Evolutionary conservation across 2,113 vertebrate genomes (phyloP), one percentile per base, ranked within the genome.

Genomic region (Prunella fulvescens): DNA sequence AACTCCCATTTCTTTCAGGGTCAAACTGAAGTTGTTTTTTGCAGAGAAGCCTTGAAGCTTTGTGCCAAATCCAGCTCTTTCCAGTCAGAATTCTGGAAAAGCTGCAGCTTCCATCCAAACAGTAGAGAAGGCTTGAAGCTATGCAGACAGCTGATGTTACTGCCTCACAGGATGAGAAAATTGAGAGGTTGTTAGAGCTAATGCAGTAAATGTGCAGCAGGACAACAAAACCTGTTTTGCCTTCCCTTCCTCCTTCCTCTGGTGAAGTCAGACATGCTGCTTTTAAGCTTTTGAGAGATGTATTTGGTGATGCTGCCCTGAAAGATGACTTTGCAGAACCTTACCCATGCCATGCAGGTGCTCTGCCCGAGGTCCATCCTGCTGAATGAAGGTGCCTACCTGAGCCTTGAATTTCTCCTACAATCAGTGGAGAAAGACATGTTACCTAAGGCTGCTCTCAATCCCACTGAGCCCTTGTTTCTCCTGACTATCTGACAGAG

Each of bases 281-380:
- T 87, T 56, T 48, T 65, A 54, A 66, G 60, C 64, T 81, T 83
- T 33, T 44, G 51, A 86, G 50, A 61, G 26, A 14, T 50, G 10
- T 33, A 39, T 53, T 73, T 65, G 25, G 8, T 66, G 51, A 54
- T 47, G 39, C 29, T 64, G 35, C 40, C 39, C 24, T 62, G n/a
- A 29, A 77, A 67, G 35, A 72, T 19, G 40, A 56, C 35, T 79
- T 62, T 33, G n/a, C 40, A 94, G 50, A 40, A 80, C 26, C 13
- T 48, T 7, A 44, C 18, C 58, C 2, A 0, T 33, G 13, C 25
- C 7, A 25, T 3, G 29, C 12, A 70, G 29, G 14, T n/a, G 39
- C 14, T 40, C 24, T 66, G 44, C 35, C 25, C 0, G 0, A 83
- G 33, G 42, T 64, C 45, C 26, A 10, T 19, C 22, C 9, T 37